Conservation (phyloP, 53 echinoderm and acorn worm species). For the Crossaster papposus region DNA sequence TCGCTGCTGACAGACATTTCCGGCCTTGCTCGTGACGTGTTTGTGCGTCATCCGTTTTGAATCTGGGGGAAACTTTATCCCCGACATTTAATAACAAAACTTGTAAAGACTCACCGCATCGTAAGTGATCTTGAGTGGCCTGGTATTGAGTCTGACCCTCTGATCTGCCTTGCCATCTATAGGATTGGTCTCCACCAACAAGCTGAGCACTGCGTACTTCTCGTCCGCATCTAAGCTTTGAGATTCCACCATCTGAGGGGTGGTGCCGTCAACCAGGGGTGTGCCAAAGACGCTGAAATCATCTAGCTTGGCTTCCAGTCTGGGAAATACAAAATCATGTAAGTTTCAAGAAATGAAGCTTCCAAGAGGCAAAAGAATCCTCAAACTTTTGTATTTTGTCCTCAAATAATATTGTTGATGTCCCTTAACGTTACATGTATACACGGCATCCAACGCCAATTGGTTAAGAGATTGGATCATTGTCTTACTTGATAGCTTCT, state of each 20-base stretch:
- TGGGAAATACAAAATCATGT: not conserved
- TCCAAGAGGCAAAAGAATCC: no score
- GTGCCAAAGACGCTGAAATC: slow-evolving; percentile 93
- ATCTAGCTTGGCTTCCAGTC: slow-evolving; percentile 83
- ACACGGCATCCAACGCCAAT: no score
- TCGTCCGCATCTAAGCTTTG: slow-evolving; percentile 73
- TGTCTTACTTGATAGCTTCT: slow-evolving; percentile 87
- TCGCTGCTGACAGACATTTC: no score
- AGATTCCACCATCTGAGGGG: slow-evolving; percentile 93
- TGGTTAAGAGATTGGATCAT: not conserved
- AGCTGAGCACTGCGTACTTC: slow-evolving; percentile 70
- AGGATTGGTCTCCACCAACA: slow-evolving; percentile 88
- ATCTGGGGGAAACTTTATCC: no score
- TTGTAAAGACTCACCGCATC: slow-evolving; percentile 82
- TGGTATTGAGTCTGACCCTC: slow-evolving; percentile 77
- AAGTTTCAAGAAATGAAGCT: not conserved
- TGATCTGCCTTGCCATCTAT: slow-evolving; percentile 94
- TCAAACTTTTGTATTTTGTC: no score
- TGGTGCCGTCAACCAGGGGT: slow-evolving; percentile 58
- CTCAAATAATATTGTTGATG: no score
- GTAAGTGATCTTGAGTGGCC: slow-evolving; percentile 91
- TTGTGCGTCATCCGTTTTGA: no score
- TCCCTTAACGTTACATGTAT: no score
- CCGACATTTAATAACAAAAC: not conserved
- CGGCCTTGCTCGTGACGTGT: no score